Percentiles rank a stretch among this genome's conserved stretches.
Evolutionary conservation across 2,888 invertebrate species (phyloP).

Genomic region (Timema podura): DNA sequence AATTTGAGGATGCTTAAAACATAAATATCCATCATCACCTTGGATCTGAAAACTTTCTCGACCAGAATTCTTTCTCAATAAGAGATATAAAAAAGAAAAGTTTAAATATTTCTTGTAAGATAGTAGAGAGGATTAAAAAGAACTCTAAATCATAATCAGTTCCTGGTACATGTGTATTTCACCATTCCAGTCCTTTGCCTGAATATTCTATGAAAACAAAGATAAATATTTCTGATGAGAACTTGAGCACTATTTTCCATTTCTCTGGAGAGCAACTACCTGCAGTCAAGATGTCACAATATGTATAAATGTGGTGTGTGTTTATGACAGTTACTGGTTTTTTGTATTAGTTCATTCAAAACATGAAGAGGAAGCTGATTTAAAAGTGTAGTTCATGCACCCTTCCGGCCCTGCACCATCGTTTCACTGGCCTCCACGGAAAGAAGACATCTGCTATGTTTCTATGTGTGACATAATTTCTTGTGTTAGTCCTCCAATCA

Average conservation of each 20-base stretch:
- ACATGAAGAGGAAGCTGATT: not conserved
- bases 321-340: not conserved
- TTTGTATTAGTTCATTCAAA: not conserved
- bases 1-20: too few relatives aligned
- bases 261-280: not conserved
- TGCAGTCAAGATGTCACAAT: not conserved
- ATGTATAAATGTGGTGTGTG: not conserved
- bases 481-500: not conserved
- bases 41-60: too few relatives aligned
- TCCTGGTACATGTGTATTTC: constrained; percentile 2
- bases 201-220: not conserved
- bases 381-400: constrained; percentile 13
- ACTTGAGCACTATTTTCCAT: not conserved
- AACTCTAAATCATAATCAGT: not conserved
- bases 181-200: constrained; percentile 1
- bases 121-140: too few relatives aligned
- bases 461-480: not conserved
- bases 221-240: not conserved
- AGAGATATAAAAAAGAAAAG: too few relatives aligned
- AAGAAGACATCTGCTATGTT: not conserved
- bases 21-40: too few relatives aligned
- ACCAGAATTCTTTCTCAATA: too few relatives aligned
- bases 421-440: too few relatives aligned
- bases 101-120: too few relatives aligned
- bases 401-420: constrained; percentile 3